Conservation (phyloP, 2,113 vertebrate species). For the Ovibos moschatus region DNA sequence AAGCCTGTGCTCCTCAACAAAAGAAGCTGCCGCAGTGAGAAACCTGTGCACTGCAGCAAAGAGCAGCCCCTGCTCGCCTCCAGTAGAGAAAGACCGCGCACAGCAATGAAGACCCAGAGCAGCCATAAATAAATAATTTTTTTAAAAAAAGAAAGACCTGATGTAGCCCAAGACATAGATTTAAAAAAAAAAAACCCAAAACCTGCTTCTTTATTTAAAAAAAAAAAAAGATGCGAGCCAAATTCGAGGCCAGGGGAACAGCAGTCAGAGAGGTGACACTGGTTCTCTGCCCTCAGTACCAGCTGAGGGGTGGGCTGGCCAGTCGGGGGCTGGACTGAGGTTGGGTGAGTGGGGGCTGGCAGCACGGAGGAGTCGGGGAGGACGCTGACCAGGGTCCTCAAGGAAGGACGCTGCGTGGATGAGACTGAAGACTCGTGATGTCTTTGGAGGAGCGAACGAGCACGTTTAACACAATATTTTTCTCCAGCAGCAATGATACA, state of each 20-base stretch:
- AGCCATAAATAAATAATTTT: not conserved
- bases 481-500: not conserved
- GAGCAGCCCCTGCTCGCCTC: not conserved
- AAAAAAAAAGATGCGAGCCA: not conserved
- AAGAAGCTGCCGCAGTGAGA: not conserved
- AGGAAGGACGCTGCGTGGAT: not conserved
- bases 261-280: not conserved
- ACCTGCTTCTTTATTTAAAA: not conserved
- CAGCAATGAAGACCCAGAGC: not conserved
- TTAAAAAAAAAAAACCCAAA: rapidly evolving
- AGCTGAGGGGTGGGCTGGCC: not conserved
- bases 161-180: not conserved
- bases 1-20: not conserved
- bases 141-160: not conserved
- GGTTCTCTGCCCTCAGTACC: not conserved
- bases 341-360: not conserved
- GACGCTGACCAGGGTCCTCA: not conserved
- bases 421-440: not conserved
- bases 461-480: not conserved
- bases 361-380: not conserved
- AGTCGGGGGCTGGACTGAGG: no score
- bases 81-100: not conserved
- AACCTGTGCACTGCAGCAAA: not conserved
- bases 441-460: not conserved
- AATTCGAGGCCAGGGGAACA: not conserved